Percentiles rank a stretch among this genome's conserved stretches.
Evolutionary conservation across 2,888 invertebrate species (phyloP).

Genomic region (Rapana venosa): DNA sequence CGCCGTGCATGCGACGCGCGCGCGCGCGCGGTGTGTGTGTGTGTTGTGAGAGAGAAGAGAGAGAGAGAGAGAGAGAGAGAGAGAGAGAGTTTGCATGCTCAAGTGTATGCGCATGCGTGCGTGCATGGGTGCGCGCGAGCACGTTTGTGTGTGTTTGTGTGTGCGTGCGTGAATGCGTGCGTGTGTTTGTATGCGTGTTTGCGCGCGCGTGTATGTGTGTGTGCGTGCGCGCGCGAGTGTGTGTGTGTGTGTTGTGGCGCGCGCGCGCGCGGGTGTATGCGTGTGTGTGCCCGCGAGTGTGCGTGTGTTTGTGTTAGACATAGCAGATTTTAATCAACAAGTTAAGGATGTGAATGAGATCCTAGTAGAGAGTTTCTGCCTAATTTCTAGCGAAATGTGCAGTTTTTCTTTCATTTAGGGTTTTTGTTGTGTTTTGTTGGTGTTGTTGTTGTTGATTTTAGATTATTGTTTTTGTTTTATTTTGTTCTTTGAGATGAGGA

Average conservation of each 20-base stretch:
- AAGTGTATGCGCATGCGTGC: not conserved
- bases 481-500: too few species aligned
- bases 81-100: not conserved
- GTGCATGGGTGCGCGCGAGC: not conserved
- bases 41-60: not conserved
- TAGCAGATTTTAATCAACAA: not conserved
- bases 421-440: too few species aligned
- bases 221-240: not conserved
- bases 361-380: too few species aligned
- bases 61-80: slow-evolving; percentile 7
- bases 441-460: too few species aligned
- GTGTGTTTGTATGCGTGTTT: slow-evolving; percentile 7
- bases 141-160: not conserved
- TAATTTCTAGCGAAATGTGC: too few species aligned
- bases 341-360: too few species aligned
- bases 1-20: too few species aligned
- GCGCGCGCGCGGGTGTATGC: not conserved
- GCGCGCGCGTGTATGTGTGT: not conserved
- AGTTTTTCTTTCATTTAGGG: not conserved
- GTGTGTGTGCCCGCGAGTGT: not conserved
- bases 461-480: too few species aligned
- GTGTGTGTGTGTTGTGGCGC: not conserved
- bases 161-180: slow-evolving; percentile 6
- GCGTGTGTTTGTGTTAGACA: not conserved
- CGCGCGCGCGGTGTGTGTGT: not conserved